A percentile compares a stretch with the other conserved stretches of the same genome.
Evolutionary conservation across 2,797 vertebrate species (phyloP).

Genomic region (Ptychobarbus kaznakovi): DNA sequence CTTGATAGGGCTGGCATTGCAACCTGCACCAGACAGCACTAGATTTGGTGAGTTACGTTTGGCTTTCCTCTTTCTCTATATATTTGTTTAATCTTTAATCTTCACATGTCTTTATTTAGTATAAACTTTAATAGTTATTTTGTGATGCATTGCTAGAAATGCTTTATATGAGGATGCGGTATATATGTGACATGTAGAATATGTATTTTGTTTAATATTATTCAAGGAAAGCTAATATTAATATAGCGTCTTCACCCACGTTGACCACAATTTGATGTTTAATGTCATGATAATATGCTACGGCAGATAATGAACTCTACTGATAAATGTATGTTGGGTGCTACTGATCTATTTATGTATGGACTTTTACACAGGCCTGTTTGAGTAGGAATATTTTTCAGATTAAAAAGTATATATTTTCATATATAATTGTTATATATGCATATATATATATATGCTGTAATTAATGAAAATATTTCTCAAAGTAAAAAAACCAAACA

Average conservation of each 20-base stretch:
- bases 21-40: slow-evolving; percentile 18
- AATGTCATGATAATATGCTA: not conserved
- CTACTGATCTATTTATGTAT: slow-evolving; percentile 36
- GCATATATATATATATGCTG: too few species aligned
- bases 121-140: not conserved
- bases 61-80: not conserved
- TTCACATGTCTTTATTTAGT: not conserved
- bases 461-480: not conserved
- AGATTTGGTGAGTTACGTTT: slow-evolving; percentile 63
- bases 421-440: not conserved
- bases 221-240: not conserved
- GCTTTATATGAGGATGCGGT: slow-evolving; percentile 13
- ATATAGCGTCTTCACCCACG: not conserved
- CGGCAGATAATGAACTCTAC: not conserved
- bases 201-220: not conserved
- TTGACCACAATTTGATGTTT: slow-evolving; percentile 26
- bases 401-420: not conserved
- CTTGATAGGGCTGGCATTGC: slow-evolving; percentile 6
- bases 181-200: not conserved
- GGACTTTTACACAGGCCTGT: not conserved
- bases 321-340: slow-evolving; percentile 3
- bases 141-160: not conserved
- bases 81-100: not conserved
- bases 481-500: not conserved
- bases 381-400: not conserved